Percentiles rank a stretch among this genome's conserved stretches.
Conservation (phyloP, 1,140 invertebrate genomes). For the Akabosia matsudoensis region DNA sequence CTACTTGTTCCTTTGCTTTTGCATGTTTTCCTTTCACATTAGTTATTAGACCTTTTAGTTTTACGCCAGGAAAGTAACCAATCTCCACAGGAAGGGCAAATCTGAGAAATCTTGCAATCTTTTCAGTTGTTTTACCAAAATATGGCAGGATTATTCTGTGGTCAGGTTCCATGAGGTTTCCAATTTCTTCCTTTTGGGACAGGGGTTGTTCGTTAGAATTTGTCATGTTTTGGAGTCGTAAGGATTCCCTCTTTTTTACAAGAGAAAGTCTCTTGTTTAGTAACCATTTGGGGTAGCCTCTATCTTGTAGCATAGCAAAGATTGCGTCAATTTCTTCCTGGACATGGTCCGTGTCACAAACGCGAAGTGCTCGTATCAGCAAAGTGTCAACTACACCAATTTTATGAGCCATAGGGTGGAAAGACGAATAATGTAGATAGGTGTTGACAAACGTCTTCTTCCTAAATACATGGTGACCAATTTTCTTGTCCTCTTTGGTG, state of each 20-base stretch:
- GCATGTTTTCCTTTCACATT: background rate
- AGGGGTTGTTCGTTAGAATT: background rate
- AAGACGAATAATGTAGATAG: background rate
- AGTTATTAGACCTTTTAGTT: background rate
- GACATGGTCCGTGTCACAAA: constrained; percentile 21
- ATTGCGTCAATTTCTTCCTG: constrained; percentile 14
- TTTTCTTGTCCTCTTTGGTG: background rate
- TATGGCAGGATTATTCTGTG: background rate
- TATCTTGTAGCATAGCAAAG: background rate
- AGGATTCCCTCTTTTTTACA: background rate
- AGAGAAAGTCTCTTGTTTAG: background rate
- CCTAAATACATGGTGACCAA: constrained; percentile 28
- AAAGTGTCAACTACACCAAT: constrained; percentile 1
- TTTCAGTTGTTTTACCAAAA: background rate
- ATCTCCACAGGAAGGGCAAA: background rate
- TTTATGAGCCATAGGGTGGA: background rate
- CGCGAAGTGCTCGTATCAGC: background rate
- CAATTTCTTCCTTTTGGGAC: background rate
- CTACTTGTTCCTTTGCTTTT: background rate
- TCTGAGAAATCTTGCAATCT: background rate
- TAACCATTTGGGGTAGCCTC: background rate
- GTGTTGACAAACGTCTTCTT: background rate
- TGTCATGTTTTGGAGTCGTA: background rate
- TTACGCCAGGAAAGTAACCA: background rate
- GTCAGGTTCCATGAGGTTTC: background rate